phyloP scores from a whole-genome alignment of 2,888 invertebrate genomes.

The Schrankia costaestrigalis region DNA sequence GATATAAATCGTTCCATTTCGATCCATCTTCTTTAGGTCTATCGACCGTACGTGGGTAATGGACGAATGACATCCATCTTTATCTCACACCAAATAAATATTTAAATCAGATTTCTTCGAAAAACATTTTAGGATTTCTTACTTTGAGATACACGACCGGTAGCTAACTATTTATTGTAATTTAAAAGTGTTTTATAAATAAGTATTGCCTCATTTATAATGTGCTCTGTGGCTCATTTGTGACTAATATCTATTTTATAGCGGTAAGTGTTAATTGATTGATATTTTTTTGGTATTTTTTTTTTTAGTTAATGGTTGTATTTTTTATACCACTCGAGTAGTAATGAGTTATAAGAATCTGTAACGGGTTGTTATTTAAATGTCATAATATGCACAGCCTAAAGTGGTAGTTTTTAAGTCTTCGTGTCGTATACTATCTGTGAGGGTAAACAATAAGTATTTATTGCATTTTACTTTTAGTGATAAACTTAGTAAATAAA shows the following conservation, averaged over 20 bases:
- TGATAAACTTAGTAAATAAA: too few relatives aligned
- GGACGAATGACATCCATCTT: slow-evolving; percentile 61
- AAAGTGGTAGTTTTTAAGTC: too few relatives aligned
- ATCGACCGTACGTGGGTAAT: slow-evolving; percentile 57
- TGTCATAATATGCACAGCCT: too few relatives aligned
- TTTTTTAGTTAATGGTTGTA: too few relatives aligned
- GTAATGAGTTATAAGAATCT: too few relatives aligned
- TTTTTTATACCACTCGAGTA: too few relatives aligned
- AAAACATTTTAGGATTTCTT: slow-evolving; percentile 26
- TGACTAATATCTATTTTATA: slow-evolving; percentile 31
- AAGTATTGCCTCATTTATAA: slow-evolving; percentile 27
- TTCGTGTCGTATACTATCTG: too few relatives aligned
- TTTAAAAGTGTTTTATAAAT: slow-evolving; percentile 29
- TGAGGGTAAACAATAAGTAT: too few relatives aligned
- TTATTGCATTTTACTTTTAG: too few relatives aligned
- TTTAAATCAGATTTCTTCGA: slow-evolving; percentile 36
- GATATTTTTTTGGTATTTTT: too few relatives aligned
- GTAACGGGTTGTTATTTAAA: too few relatives aligned
- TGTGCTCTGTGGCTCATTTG: too few relatives aligned
- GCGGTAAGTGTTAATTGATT: slow-evolving; percentile 26
- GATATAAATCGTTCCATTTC: slow-evolving; percentile 71
- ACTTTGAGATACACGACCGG: slow-evolving; percentile 21
- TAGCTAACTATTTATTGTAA: slow-evolving; percentile 31
- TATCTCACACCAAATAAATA: slow-evolving; percentile 49
- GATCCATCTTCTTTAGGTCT: slow-evolving; percentile 73